Evolutionary conservation across 1,140 invertebrate species (phyloP).

Genomic region (Forficula auricularia): DNA sequence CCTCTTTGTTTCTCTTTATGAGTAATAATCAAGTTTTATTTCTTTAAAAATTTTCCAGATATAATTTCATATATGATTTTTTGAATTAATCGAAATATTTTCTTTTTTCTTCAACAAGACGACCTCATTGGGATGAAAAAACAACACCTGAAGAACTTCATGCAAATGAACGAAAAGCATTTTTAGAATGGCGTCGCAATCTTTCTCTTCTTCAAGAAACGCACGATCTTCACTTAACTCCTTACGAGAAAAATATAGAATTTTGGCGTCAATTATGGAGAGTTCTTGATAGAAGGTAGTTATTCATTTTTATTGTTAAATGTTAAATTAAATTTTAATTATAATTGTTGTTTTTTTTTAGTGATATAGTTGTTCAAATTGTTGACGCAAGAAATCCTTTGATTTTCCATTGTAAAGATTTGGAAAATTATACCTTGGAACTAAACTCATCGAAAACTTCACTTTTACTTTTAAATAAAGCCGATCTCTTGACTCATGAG

Average conservation of each 20-base stretch:
- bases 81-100: no score
- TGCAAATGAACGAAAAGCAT: slow-evolving; percentile 55
- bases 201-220: slow-evolving; percentile 64
- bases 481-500: slow-evolving; percentile 72
- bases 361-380: slow-evolving; percentile 88
- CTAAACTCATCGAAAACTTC: slow-evolving; percentile 57
- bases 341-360: slow-evolving; percentile 23
- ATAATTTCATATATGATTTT: no score
- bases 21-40: no score
- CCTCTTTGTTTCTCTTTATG: no score
- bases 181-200: slow-evolving; percentile 72
- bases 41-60: no score
- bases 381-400: slow-evolving; percentile 94
- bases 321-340: slow-evolving; percentile 8
- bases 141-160: slow-evolving; percentile 65
- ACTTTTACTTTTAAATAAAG: slow-evolving; percentile 86
- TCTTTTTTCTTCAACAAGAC: no score
- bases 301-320: slow-evolving; percentile 5
- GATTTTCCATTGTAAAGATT: slow-evolving; percentile 80
- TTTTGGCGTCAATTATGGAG: slow-evolving; percentile 98
- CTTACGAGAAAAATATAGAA: slow-evolving; percentile 95
- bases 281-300: slow-evolving; percentile 71
- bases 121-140: slow-evolving; percentile 62
- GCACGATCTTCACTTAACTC: slow-evolving; percentile 70
- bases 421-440: slow-evolving; percentile 87